Percentiles rank a stretch among this genome's conserved stretches.
Conservation (phyloP, 30 jellyfish, hydroid and myxozoan species). For the Pelagia noctiluca region DNA sequence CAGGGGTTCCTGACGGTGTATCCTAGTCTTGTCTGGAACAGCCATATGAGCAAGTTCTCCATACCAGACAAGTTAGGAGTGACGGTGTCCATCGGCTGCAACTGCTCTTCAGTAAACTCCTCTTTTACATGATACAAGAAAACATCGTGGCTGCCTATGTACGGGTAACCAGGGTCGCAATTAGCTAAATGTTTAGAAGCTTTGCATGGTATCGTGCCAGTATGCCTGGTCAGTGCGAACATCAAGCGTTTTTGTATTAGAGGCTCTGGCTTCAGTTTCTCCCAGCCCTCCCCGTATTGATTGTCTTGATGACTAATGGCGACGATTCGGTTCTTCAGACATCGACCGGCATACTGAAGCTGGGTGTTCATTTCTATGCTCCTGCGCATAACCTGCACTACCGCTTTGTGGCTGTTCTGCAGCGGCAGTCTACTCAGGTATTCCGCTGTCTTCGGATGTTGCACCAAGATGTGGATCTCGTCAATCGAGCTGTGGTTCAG, state of each 20-base stretch:
- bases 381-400: slow-evolving; percentile 49
- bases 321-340: slow-evolving; percentile 30
- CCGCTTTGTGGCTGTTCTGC: slow-evolving; percentile 41
- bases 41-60: slow-evolving; percentile 74
- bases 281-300: slow-evolving; percentile 76
- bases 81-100: slow-evolving; percentile 28
- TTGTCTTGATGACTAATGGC: slow-evolving; percentile 63
- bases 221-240: slow-evolving; percentile 76
- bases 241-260: slow-evolving; percentile 26
- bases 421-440: slow-evolving; percentile 18
- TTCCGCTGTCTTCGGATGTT: slow-evolving; percentile 26
- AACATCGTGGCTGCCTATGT: slow-evolving; percentile 73
- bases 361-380: slow-evolving; percentile 24
- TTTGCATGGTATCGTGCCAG: slow-evolving; percentile 33
- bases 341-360: slow-evolving; percentile 37
- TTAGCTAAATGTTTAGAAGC: slow-evolving; percentile 58
- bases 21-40: slow-evolving; percentile 19
- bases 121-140: slow-evolving; percentile 50
- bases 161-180: slow-evolving; percentile 60
- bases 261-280: slow-evolving; percentile 26
- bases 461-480: slow-evolving; percentile 49
- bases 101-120: background rate
- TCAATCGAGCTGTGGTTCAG: slow-evolving; percentile 46
- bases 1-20: slow-evolving; percentile 66
- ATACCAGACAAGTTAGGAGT: slow-evolving; percentile 61